Percentiles rank a stretch among this genome's conserved stretches.
Evolutionary conservation across 2,113 vertebrate species (phyloP).

Genomic region (Montifringilla adamsi): DNA sequence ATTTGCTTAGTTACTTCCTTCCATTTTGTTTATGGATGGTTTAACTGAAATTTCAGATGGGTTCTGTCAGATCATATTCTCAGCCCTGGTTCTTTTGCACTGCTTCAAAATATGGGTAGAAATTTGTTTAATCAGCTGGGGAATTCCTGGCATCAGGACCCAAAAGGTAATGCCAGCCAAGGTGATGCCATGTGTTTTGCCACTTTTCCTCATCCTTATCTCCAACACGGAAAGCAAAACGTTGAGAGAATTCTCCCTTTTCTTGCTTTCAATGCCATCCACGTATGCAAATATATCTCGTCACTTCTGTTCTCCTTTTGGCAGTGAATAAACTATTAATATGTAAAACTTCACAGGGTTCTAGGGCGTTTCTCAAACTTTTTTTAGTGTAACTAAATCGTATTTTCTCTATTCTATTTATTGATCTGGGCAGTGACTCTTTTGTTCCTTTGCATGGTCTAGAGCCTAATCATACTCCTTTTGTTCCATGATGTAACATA

Average conservation of each 20-base stretch:
- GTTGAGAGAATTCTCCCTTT: background rate
- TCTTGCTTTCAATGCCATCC: background rate
- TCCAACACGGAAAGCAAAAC: background rate
- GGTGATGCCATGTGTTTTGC: background rate
- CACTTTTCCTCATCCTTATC: background rate
- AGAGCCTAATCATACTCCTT: background rate
- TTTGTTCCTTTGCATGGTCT: background rate
- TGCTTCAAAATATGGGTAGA: background rate
- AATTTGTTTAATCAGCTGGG: background rate
- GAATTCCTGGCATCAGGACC: background rate
- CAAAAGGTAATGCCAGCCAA: background rate
- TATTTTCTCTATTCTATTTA: slow-evolving; percentile 1
- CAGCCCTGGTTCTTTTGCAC: background rate
- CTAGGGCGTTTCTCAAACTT: background rate
- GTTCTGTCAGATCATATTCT: background rate
- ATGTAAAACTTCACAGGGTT: background rate
- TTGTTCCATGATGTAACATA: background rate
- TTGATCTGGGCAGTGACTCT: background rate
- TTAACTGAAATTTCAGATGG: slow-evolving; percentile 1
- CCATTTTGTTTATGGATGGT: background rate
- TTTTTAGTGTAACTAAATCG: background rate
- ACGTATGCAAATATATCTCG: background rate
- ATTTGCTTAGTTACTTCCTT: background rate
- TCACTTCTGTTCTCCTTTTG: background rate
- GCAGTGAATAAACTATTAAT: background rate